Evolutionary conservation across 2,113 vertebrate species (phyloP), one percentile per base, ranked within the genome.

Genomic region (Micromys minutus): DNA sequence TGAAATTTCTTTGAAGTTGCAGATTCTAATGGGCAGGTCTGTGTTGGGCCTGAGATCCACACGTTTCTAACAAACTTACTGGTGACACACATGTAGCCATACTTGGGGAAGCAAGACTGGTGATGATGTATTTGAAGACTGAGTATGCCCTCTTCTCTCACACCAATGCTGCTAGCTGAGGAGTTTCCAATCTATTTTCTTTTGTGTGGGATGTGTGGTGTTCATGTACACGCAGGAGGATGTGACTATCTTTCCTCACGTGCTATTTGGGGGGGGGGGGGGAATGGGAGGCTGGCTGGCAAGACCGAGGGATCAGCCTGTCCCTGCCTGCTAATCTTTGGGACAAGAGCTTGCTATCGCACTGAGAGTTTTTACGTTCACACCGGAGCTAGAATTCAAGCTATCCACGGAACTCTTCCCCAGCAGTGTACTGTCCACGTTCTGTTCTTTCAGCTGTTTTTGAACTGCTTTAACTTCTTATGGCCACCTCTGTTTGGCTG

Each of bases 391-490:
- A 36, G 81, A 84, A 84, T 16, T 19, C 81, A 47, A 45, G 45
- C 59, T 47, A 67, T 15, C 39, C 26, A 65, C 39, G 34, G 7
- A 34, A 61, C 83, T 67, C 5, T 67, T 22, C 57, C 61, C 45
- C 31, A 34, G 42, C 26, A 55, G 34, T 71, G 39, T 75, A 26
- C 45, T 55, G 89, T 90, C 57, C 65, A 29, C 2, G 31, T 89
- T 89, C 34, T 67, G 39, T 22, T 34, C 21, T 89, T 81, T 42
- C 57, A 26, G 39, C 71, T 34, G 89, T 52, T 87, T 75, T 29
- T 94, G 90, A 95, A 87, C 47, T 36, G 91, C 39, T 85, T 65
- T 71, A 75, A 89, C 15, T 94, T 91, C 24, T 71, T 67, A 88
- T 13, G 24, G 84, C 72, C 15, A 36, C 24, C 5, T 94, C 81